phyloP scores from a whole-genome alignment of 2,113 vertebrate species.

The Coptodon rendalli region DNA sequence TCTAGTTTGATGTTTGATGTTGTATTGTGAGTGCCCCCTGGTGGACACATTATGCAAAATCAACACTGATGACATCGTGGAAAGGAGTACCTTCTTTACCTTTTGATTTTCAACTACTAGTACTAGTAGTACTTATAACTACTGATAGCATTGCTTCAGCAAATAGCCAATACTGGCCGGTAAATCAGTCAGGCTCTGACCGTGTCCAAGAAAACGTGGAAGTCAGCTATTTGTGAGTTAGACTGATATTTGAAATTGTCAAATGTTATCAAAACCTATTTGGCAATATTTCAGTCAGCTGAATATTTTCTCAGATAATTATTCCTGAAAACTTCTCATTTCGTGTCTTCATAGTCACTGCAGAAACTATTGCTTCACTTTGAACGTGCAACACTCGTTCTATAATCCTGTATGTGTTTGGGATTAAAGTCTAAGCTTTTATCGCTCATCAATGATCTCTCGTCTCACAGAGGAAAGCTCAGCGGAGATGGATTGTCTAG shows the following conservation, averaged over 20 bases:
- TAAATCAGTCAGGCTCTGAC: not conserved
- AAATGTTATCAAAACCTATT: not conserved
- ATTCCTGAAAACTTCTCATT: not conserved
- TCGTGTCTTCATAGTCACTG: not conserved
- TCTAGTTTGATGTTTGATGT: not conserved
- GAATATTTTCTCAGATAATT: not conserved
- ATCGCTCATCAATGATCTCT: conserved; percentile 42
- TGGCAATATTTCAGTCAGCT: not conserved
- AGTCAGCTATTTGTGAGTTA: not conserved
- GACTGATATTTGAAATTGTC: not conserved
- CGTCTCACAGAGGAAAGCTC: conserved; percentile 21
- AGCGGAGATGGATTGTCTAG: conserved; percentile 33
- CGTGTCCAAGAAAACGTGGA: not conserved
- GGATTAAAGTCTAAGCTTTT: conserved; percentile 48
- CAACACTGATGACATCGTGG: not conserved
- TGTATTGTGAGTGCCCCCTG: not conserved
- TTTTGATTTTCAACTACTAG: not conserved
- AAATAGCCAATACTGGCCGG: not conserved
- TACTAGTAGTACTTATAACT: not conserved
- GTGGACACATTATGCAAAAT: not conserved
- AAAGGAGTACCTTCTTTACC: not conserved
- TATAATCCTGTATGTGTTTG: conserved; percentile 33
- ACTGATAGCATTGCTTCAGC: not conserved
- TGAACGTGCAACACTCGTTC: conserved; percentile 20
- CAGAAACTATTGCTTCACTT: not conserved